A percentile compares a stretch with the other conserved stretches of the same genome.
Conservation (phyloP, 2,797 vertebrate genomes). For the Sphaeramia orbicularis region DNA sequence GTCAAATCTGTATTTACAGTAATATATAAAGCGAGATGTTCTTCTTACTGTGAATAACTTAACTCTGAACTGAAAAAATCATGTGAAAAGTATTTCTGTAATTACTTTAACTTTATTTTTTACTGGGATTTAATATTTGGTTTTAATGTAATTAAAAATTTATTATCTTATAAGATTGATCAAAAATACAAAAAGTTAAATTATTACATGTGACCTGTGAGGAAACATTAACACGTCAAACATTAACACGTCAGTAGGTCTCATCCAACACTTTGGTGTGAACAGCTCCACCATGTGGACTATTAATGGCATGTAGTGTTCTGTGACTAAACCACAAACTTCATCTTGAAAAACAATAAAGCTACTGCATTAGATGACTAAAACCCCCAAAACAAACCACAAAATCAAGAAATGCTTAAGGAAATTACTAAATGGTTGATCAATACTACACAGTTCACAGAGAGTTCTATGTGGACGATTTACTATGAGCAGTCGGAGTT, state of each 20-base stretch:
- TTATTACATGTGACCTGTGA: background rate
- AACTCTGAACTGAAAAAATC: too few species aligned
- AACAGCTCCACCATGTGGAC: constrained; percentile 63
- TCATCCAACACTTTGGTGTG: background rate
- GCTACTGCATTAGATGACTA: background rate
- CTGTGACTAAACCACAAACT: background rate
- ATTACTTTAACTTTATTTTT: too few species aligned
- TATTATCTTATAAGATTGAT: background rate
- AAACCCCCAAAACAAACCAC: background rate
- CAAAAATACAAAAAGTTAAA: background rate
- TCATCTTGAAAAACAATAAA: background rate
- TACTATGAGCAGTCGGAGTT: too few species aligned
- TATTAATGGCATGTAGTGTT: background rate
- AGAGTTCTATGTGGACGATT: too few species aligned
- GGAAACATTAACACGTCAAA: too few species aligned
- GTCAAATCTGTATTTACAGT: too few species aligned
- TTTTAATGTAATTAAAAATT: too few species aligned
- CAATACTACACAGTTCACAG: background rate
- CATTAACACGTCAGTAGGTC: background rate
- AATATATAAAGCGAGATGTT: too few species aligned
- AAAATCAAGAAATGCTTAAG: background rate
- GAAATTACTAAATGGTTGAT: background rate
- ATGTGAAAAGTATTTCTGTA: too few species aligned
- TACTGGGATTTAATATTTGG: too few species aligned
- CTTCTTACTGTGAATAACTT: too few species aligned